These are phyloP conservation scores for Sylvia atricapilla DNA, from an alignment of 2,113 vertebrate genomes.

Conservation along the genomic window DNA sequence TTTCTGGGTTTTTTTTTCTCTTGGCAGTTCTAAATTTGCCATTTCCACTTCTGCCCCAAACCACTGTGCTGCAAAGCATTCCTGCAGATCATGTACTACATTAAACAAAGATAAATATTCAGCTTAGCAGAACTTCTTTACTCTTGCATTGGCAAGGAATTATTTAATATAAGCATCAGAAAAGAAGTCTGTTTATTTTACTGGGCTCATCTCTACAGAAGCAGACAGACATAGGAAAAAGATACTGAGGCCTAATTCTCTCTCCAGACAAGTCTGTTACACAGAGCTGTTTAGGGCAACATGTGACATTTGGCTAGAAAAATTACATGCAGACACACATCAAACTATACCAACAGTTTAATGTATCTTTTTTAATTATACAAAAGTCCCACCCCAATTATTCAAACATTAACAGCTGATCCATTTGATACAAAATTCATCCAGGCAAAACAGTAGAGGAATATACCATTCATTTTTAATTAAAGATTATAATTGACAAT, in stretches of 20 bases:
- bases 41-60: not conserved
- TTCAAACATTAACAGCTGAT: conserved; percentile 30
- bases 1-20: not conserved
- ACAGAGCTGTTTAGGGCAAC: not conserved
- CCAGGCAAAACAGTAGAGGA: not conserved
- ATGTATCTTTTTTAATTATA: not conserved
- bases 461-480: not conserved
- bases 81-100: not conserved
- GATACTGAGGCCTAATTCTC: not conserved
- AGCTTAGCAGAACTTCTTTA: not conserved
- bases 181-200: not conserved
- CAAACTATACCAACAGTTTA: conserved; percentile 3
- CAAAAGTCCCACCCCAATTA: not conserved
- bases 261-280: not conserved
- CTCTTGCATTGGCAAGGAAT: not conserved
- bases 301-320: not conserved
- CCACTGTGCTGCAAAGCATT: not conserved
- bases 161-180: not conserved
- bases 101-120: not conserved
- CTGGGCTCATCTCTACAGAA: not conserved
- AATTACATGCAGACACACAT: not conserved
- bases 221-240: not conserved
- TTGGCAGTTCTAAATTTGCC: not conserved
- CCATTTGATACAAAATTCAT: conserved; percentile 18
- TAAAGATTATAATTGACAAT: not conserved